Percentiles rank a stretch among this genome's conserved stretches.
Conservation (phyloP, 53 echinoderm and acorn worm species). For the Henricia sp. region DNA sequence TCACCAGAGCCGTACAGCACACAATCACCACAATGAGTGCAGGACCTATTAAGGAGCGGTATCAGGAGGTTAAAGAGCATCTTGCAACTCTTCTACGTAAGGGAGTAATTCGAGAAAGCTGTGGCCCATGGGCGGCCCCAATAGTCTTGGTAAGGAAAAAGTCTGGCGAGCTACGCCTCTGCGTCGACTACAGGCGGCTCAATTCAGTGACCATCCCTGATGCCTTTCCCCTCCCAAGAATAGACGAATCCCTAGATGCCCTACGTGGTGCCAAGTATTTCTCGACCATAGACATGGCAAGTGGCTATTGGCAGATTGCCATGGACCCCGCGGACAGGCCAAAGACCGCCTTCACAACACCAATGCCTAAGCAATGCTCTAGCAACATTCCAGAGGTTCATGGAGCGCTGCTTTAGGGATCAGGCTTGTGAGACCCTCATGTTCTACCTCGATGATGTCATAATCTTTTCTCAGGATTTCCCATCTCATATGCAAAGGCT, state of each 20-base stretch:
- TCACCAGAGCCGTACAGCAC: background rate
- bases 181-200: constrained; percentile 56
- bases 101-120: constrained; percentile 37
- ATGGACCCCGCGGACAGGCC: constrained; percentile 24
- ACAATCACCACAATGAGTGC: constrained; percentile 12
- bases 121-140: constrained; percentile 56
- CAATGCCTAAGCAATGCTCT: too few relatives aligned
- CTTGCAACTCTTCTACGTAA: constrained; percentile 1
- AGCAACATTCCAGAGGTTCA: too few relatives aligned
- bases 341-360: too few relatives aligned
- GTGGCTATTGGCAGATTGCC: constrained; percentile 55
- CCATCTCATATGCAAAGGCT: too few relatives aligned
- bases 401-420: too few relatives aligned
- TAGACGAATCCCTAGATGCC: constrained; percentile 61
- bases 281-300: constrained; percentile 50
- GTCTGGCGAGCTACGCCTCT: constrained; percentile 14
- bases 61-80: constrained; percentile 43
- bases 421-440: too few relatives aligned
- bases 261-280: constrained; percentile 52
- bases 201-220: constrained; percentile 46
- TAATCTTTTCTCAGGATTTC: too few relatives aligned
- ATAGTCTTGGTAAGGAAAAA: constrained; percentile 52
- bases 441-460: too few relatives aligned
- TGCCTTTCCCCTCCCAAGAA: constrained; percentile 59
- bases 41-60: constrained; percentile 31